A percentile compares a stretch with the other conserved stretches of the same genome.
Evolutionary conservation across 1,140 invertebrate species (phyloP).

Genomic region (Microplitis demolitor): DNA sequence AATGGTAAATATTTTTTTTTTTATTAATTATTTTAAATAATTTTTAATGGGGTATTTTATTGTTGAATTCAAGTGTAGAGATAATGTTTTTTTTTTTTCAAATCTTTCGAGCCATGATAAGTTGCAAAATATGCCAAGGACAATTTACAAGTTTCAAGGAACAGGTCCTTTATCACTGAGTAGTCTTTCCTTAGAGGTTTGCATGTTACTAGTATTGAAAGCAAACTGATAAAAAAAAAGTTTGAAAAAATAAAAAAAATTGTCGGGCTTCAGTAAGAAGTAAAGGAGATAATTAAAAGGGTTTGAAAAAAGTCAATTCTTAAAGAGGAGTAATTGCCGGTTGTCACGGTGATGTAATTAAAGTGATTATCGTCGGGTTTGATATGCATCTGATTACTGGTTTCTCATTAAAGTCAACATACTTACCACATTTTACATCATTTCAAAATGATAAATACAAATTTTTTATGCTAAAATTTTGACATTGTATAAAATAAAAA

Average conservation of each 20-base stretch:
- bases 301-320: conserved; percentile 2
- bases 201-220: too few species aligned
- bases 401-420: background rate
- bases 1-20: conserved; percentile 43
- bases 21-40: background rate
- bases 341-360: conserved; percentile 31
- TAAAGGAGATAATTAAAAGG: conserved; percentile 12
- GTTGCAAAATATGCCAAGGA: too few species aligned
- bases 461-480: too few species aligned
- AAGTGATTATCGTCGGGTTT: conserved; percentile 31
- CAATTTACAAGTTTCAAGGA: background rate
- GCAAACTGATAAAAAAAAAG: background rate
- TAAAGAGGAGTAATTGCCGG: conserved; percentile 26
- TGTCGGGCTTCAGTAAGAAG: background rate
- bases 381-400: conserved; percentile 30
- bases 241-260: background rate
- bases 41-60: background rate
- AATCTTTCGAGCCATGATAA: too few species aligned
- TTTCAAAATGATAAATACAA: too few species aligned
- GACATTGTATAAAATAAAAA: too few species aligned
- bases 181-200: too few species aligned
- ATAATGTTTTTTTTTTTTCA: too few species aligned
- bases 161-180: background rate
- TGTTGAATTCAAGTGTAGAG: background rate
- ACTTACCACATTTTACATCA: background rate